A percentile compares a stretch with the other conserved stretches of the same genome.
Evolutionary conservation across 2,113 vertebrate genomes (phyloP).

Genomic region (Pygoscelis adeliae): DNA sequence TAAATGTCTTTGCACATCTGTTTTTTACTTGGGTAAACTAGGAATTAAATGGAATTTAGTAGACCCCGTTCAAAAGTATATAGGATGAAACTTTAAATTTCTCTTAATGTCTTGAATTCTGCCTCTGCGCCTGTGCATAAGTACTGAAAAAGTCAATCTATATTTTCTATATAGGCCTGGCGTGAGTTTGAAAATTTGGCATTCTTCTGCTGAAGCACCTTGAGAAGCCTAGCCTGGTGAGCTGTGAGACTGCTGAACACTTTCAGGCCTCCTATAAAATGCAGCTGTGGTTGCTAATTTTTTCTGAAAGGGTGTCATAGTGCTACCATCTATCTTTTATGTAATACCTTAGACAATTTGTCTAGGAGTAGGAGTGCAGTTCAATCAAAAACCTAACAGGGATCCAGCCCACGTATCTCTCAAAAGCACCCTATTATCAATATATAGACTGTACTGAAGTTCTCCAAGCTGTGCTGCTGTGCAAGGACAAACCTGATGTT

Average conservation of each 20-base stretch:
- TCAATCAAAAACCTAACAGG: background rate
- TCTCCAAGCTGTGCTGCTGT: background rate
- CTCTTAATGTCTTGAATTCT: background rate
- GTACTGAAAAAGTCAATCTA: background rate
- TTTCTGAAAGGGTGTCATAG: background rate
- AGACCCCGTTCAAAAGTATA: background rate
- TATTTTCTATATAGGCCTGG: background rate
- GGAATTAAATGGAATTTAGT: background rate
- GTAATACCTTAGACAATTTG: background rate
- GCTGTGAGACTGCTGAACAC: background rate
- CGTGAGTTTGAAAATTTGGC: background rate
- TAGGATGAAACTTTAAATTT: background rate
- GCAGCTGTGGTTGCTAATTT: background rate
- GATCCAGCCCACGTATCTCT: background rate
- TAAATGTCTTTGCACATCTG: background rate
- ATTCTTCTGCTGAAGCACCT: background rate
- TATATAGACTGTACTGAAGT: background rate
- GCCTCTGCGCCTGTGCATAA: background rate
- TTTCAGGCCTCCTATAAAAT: background rate
- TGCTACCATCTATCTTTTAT: background rate
- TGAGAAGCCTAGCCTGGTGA: background rate
- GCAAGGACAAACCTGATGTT: background rate
- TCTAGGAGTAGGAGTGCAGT: background rate
- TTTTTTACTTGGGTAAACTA: background rate
- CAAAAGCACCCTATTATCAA: background rate